A percentile compares a stretch with the other conserved stretches of the same genome.
Conservation (phyloP, 2,888 invertebrate species). For the Dolomedes plantarius region DNA sequence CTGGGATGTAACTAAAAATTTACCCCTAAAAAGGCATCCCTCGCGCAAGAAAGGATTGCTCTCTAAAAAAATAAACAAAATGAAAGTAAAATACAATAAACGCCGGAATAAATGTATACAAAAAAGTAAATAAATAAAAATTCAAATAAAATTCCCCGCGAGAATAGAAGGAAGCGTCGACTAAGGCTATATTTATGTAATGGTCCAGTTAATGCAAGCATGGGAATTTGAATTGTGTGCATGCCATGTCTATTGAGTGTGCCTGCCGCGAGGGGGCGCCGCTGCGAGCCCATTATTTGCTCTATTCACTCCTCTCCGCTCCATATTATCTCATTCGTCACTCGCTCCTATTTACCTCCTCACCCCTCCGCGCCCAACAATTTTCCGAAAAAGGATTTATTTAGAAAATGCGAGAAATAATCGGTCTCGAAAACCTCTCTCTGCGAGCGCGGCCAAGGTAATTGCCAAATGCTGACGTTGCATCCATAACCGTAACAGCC, state of each 20-base stretch:
- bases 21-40: slow-evolving; percentile 52
- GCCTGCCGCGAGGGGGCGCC: slow-evolving; percentile 43
- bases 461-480: slow-evolving; percentile 71
- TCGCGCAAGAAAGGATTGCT: slow-evolving; percentile 57
- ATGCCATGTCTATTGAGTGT: slow-evolving; percentile 70
- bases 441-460: slow-evolving; percentile 46
- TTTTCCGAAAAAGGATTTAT: slow-evolving; percentile 70
- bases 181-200: slow-evolving; percentile 72
- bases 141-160: slow-evolving; percentile 58
- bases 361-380: slow-evolving; percentile 39
- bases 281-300: slow-evolving; percentile 55
- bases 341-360: slow-evolving; percentile 64
- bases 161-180: slow-evolving; percentile 21
- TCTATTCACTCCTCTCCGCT: slow-evolving; percentile 65
- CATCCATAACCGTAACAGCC: slow-evolving; percentile 66
- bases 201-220: slow-evolving; percentile 69
- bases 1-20: slow-evolving; percentile 45
- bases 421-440: slow-evolving; percentile 61
- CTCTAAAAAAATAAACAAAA: slow-evolving; percentile 45
- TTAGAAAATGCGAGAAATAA: slow-evolving; percentile 71
- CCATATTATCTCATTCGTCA: slow-evolving; percentile 69
- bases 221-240: slow-evolving; percentile 72
- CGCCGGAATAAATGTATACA: slow-evolving; percentile 39
- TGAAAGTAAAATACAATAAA: slow-evolving; percentile 46
- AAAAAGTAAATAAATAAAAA: slow-evolving; percentile 46